Evolutionary conservation across 1,140 invertebrate genomes (phyloP).

Genomic region (Teleopsis dalmanni): DNA sequence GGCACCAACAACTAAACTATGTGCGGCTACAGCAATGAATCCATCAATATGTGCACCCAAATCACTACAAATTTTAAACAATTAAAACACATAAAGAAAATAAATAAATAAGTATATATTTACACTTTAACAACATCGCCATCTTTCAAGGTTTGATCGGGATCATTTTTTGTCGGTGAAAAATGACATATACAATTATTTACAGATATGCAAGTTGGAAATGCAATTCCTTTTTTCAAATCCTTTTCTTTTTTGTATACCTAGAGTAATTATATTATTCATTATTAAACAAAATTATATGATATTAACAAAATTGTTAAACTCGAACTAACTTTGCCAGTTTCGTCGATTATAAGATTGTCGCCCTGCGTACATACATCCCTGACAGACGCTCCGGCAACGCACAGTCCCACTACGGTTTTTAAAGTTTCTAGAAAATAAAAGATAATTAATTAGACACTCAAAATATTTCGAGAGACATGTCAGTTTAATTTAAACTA

Average conservation of each 20-base stretch:
- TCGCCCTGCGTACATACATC: conserved; percentile 92
- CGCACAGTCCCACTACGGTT: conserved; percentile 80
- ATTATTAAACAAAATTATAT: conserved; percentile 28
- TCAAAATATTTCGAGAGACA: neutral
- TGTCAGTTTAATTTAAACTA: neutral
- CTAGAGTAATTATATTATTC: conserved; percentile 20
- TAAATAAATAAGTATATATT: conserved; percentile 45
- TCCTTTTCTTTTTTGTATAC: conserved; percentile 97
- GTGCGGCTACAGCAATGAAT: conserved; percentile 95
- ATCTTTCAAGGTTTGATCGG: conserved; percentile 78
- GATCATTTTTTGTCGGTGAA: conserved; percentile 89
- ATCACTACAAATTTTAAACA: conserved; percentile 75
- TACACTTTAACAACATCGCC: conserved; percentile 98
- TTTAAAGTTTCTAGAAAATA: conserved; percentile 75
- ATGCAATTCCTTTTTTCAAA: conserved; percentile 95
- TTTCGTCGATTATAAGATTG: conserved; percentile 80
- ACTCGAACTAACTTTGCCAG: conserved; percentile 63
- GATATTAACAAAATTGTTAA: neutral
- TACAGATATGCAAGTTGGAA: conserved; percentile 96
- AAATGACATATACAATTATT: conserved; percentile 99
- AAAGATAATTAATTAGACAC: neutral
- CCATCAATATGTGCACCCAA: conserved; percentile 98
- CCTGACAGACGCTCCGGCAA: conserved; percentile 77
- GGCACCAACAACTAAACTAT: conserved; percentile 87
- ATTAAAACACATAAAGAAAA: no score